Evolutionary conservation across 2,113 vertebrate species (phyloP), one percentile per base, ranked within the genome.

Genomic region (Dunckerocampus dactyliophorus): DNA sequence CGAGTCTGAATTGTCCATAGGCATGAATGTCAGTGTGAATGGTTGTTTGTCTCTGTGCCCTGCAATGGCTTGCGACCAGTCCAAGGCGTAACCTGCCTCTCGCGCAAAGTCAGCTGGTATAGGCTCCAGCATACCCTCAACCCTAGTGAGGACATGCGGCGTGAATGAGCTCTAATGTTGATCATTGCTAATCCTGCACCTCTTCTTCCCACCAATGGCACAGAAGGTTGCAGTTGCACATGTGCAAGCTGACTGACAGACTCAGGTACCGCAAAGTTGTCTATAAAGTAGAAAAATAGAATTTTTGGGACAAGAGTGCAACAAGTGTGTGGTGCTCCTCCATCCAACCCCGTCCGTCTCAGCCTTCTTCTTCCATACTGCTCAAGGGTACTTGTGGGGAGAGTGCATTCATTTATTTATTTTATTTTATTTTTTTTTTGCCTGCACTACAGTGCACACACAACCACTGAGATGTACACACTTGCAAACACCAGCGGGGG

Each of bases 221-320:
- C 37, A 39, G 8, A 39, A 39, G 37, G 2, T 28, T 28, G 10
- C 6, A 6, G 9, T 10, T 8, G 34, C 34, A 48, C 14, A 52
- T 39, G 14, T 59, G 42, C 43, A 54, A 53, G 52, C 57, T 46
- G 49, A 37, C 61, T 52, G 56, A 52, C 59, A 57, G 12, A 37
- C 37, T 53, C 24, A 16, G 43, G 34, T 58, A 24, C 39, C 12
- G 48, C 59, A 54, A 67, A 57, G 70, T 17, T 37, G n/a, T 54
- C 28, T 54, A 8, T 31, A 53, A 31, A 53, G 31, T 9, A 7
- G 8, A 11, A n/a, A 51, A 63, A 58, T 16, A 21, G 20, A 51
- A 45, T 73, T 54, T 62, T 76, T 64, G 70, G 65, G 67, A 62
- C 47, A 16, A 2, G 47, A 11, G 54, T 31, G 50, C 71, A 47